Conservation (phyloP, 30 jellyfish, hydroid and myxozoan species). For the Cassiopea andromeda region DNA sequence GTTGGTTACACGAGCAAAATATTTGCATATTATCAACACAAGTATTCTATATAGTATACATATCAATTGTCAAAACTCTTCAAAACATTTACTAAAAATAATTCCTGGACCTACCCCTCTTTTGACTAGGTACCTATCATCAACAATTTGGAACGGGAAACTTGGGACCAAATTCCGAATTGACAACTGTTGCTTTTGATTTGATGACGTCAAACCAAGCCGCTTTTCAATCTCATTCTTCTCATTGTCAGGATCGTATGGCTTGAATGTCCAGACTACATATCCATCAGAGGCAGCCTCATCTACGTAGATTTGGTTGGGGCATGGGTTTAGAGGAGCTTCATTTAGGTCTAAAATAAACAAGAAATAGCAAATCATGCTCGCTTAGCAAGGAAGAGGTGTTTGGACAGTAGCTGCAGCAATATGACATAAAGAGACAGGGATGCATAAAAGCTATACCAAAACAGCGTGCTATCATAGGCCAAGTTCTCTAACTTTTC, state of each 20-base stretch:
- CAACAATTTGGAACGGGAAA: constrained; percentile 56
- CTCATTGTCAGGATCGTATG: constrained; percentile 78
- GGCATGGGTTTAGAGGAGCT: constrained; percentile 62
- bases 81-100: no score
- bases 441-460: no score
- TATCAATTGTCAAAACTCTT: no score
- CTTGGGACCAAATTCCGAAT: neutral
- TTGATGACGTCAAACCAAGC: constrained; percentile 24
- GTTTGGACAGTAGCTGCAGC: neutral
- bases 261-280: constrained; percentile 48
- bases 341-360: constrained; percentile 59
- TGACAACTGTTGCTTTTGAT: constrained; percentile 37
- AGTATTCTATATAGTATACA: no score
- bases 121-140: constrained; percentile 38
- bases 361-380: no score
- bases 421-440: neutral
- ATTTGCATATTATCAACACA: no score
- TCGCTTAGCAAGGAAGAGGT: neutral
- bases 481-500: neutral
- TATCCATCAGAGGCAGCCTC: constrained; percentile 63
- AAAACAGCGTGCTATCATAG: no score
- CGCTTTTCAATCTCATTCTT: constrained; percentile 35
- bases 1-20: no score
- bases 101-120: constrained; percentile 36
- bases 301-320: constrained; percentile 29